Conservation (phyloP, 1,140 invertebrate genomes). For the Platyscapa corneri region DNA sequence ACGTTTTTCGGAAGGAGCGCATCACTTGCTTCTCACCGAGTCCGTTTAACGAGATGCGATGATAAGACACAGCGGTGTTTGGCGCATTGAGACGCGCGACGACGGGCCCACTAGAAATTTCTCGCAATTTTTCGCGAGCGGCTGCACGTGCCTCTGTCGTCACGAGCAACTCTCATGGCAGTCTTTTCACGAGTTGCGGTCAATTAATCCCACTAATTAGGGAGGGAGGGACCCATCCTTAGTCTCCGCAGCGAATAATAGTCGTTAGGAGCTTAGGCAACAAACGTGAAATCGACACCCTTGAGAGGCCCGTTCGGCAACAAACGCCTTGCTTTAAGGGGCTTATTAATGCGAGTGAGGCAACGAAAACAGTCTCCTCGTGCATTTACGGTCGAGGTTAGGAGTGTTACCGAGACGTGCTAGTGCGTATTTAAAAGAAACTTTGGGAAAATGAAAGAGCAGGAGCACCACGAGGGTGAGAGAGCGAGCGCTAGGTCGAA, state of each 20-base stretch:
- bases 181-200: no score
- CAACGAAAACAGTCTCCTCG: background rate
- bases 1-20: no score
- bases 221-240: background rate
- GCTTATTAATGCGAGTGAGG: background rate
- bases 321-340: background rate
- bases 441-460: slow-evolving; percentile 27
- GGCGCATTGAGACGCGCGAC: background rate
- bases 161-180: no score
- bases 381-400: background rate
- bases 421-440: background rate
- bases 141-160: no score
- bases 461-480: slow-evolving; percentile 15
- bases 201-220: no score
- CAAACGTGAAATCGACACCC: background rate
- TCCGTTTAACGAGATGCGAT: background rate
- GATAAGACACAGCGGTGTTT: background rate
- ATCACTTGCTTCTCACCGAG: no score
- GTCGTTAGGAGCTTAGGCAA: background rate
- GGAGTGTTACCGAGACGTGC: background rate
- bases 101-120: background rate
- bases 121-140: no score
- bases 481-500: slow-evolving; percentile 61
- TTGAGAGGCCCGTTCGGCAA: background rate
- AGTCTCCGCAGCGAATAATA: background rate